Evolutionary conservation across 2,888 invertebrate genomes (phyloP), one percentile per base, ranked within the genome.

Genomic region (Suillia variegata): DNA sequence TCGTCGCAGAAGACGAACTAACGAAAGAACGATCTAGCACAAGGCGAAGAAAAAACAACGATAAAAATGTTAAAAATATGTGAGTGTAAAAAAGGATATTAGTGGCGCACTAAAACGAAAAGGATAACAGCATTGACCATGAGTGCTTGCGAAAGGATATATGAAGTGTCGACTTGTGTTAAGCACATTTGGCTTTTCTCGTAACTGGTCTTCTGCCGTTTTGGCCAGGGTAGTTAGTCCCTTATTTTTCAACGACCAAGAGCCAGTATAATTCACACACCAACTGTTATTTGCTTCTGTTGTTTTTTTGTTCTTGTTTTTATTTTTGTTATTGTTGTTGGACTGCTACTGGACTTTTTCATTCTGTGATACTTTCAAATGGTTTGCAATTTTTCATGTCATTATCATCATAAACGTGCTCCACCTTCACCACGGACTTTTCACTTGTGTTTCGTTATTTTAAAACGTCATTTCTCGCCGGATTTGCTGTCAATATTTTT

Each of bases 401-500:
- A 59, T 59, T 62, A 62, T 62, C 62, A 59, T 22, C 48, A 47
- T 47, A 22, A 26, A n/a, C n/a, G n/a, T n/a, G n/a, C n/a, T n/a
- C n/a, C n/a, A n/a, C n/a, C n/a, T n/a, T n/a, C n/a, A n/a, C n/a
- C n/a, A n/a, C n/a, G n/a, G n/a, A n/a, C n/a, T n/a, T n/a, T 21
- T 38, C 42, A 24, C 47, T 47, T 4, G 20, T n/a, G 13, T 47
- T 8, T 24, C 34, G 12, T 34, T n/a, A n/a, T 18, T 45, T 45
- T 54, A 49, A 26, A 58, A 54, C 38, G 34, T 60, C 34, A 56
- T 60, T 56, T 56, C 59, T 56, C 60, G 42, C 52, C 45, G 54
- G 52, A 61, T 53, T 58, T 49, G 49, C 49, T 62, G 59, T 59
- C 62, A 62, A 62, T 62, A 59, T 59, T 54, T 56, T 51, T 45